Conservation (phyloP, 2,113 vertebrate genomes). For the Thalassarche chlororhynchos region DNA sequence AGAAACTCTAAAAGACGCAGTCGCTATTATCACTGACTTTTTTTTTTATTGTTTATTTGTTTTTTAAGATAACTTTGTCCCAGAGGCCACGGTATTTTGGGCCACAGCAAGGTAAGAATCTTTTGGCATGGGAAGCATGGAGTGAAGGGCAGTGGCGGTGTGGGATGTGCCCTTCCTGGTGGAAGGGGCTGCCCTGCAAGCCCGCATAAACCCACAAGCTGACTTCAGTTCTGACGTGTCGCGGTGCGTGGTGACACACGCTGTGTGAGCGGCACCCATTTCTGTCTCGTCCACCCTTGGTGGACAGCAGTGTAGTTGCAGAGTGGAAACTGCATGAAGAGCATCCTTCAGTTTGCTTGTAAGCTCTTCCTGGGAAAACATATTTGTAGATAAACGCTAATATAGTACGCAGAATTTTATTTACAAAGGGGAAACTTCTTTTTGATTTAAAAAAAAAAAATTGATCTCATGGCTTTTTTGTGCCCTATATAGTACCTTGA, state of each 20-base stretch:
- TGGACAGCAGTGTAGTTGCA: background rate
- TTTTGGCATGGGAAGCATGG: background rate
- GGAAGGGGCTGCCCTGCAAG: background rate
- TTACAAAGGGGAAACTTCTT: background rate
- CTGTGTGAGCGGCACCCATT: fast-evolving
- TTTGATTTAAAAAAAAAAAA: background rate
- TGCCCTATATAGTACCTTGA: background rate
- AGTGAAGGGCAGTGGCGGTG: fast-evolving
- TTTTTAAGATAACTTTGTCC: background rate
- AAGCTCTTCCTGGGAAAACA: background rate
- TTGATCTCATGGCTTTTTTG: background rate
- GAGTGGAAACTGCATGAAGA: background rate
- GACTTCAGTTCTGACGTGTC: fast-evolving
- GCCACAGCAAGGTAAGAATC: background rate
- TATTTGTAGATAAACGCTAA: background rate
- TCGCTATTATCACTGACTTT: background rate
- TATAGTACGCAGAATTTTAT: background rate
- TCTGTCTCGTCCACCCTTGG: background rate
- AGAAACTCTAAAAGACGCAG: background rate
- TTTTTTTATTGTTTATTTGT: background rate
- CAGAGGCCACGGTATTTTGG: background rate
- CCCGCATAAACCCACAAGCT: background rate
- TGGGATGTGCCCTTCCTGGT: background rate
- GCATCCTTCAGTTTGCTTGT: background rate
- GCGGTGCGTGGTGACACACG: fast-evolving